Conservation (phyloP, 2,797 vertebrate species). For the Epinephelus coioides region DNA sequence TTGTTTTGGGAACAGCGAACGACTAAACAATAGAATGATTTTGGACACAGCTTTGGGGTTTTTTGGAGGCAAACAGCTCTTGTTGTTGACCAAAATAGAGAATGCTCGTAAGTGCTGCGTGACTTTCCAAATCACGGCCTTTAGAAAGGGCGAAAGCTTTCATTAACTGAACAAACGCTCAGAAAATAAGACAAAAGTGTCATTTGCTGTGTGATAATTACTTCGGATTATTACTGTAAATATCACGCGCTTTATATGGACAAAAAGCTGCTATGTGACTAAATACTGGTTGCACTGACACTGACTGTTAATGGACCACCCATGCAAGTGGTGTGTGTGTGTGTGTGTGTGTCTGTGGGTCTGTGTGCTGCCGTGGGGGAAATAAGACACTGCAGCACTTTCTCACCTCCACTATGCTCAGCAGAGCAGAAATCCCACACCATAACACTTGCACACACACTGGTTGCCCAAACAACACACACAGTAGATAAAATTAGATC, state of each 20-base stretch:
- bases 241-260: neutral
- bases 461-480: conserved; percentile 2
- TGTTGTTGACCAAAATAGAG: neutral
- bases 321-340: conserved; percentile 4
- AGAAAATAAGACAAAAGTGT: neutral
- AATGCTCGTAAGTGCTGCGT: neutral
- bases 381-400: conserved; percentile 42
- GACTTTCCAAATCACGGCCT: neutral
- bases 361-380: neutral
- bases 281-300: neutral
- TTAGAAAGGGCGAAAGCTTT: neutral
- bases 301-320: conserved; percentile 7
- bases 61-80: neutral
- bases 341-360: conserved; percentile 3
- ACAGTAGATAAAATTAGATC: conserved; percentile 37
- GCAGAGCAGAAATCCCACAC: conserved; percentile 43
- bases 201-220: neutral
- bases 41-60: neutral
- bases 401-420: conserved; percentile 42
- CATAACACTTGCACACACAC: conserved; percentile 3
- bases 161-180: conserved; percentile 1
- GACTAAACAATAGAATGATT: neutral
- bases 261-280: neutral
- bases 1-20: neutral
- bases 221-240: conserved; percentile 7